Evolutionary conservation across 2,888 invertebrate genomes (phyloP).

Genomic region (Isoperla grammatica): DNA sequence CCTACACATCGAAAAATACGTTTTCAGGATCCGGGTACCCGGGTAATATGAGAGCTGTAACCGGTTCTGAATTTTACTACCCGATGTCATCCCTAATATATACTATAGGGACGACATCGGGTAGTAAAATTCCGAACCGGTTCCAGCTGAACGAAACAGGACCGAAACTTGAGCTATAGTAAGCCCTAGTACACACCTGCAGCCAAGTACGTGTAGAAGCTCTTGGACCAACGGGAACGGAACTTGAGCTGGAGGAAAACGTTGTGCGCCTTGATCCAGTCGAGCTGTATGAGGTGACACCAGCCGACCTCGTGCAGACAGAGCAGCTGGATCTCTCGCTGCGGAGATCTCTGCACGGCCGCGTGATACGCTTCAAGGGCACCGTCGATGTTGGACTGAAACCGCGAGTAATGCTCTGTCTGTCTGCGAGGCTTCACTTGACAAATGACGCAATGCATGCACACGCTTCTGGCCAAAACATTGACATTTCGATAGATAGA

Average conservation of each 20-base stretch:
- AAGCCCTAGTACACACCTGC: conserved; percentile 41
- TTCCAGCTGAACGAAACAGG: too few relatives aligned
- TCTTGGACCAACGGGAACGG: conserved; percentile 59
- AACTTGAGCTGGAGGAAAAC: conserved; percentile 52
- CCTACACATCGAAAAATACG: too few relatives aligned
- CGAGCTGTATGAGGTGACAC: conserved; percentile 58
- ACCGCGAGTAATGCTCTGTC: not conserved
- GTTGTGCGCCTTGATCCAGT: conserved; percentile 50
- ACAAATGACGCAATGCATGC: too few relatives aligned
- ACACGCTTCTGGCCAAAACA: too few relatives aligned
- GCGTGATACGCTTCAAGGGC: conserved; percentile 54
- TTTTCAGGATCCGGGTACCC: too few relatives aligned
- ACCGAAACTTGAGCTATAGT: too few relatives aligned
- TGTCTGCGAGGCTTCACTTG: not conserved
- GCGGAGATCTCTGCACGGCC: conserved; percentile 54
- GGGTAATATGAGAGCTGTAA: too few relatives aligned
- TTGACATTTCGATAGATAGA: too few relatives aligned
- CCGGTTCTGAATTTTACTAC: too few relatives aligned
- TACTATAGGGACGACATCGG: too few relatives aligned
- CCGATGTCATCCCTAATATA: too few relatives aligned
- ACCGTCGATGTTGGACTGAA: conserved; percentile 52
- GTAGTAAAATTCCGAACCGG: too few relatives aligned
- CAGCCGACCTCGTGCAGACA: conserved; percentile 60
- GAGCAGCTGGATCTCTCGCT: conserved; percentile 57
- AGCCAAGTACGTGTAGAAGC: conserved; percentile 59